phyloP scores from a whole-genome alignment of 2,888 invertebrate genomes.

The Drosophila parthenogenetica region DNA sequence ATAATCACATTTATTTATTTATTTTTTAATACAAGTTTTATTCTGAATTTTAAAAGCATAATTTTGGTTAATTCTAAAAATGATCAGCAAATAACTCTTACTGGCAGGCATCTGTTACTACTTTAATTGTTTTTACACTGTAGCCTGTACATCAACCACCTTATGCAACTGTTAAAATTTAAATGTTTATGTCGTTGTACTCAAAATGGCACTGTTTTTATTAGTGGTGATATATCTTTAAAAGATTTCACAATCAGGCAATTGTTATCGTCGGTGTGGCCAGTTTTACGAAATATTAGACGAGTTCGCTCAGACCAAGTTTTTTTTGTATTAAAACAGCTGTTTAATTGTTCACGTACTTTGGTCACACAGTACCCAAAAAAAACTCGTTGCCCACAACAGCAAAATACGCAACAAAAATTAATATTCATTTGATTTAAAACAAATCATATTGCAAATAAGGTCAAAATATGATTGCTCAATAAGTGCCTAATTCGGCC shows the following conservation, averaged over 20 bases:
- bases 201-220: constrained; percentile 12
- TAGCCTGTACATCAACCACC: neutral
- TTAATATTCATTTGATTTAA: constrained; percentile 56
- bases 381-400: constrained; percentile 64
- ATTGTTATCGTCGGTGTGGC: constrained; percentile 34
- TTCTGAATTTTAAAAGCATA: no score
- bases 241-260: neutral
- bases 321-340: constrained; percentile 39
- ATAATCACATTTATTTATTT: neutral
- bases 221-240: neutral
- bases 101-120: constrained; percentile 35
- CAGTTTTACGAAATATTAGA: constrained; percentile 19
- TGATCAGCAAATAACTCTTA: constrained; percentile 10
- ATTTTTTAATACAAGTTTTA: no score
- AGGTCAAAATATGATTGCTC: constrained; percentile 39
- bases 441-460: constrained; percentile 39
- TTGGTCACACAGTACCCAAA: constrained; percentile 56
- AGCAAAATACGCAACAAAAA: constrained; percentile 64
- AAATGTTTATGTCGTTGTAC: neutral
- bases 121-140: neutral
- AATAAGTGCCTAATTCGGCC: constrained; percentile 44
- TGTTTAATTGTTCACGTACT: constrained; percentile 34
- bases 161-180: neutral
- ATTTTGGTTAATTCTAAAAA: neutral
- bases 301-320: constrained; percentile 32